Base-by-base conservation (phyloP, 2,113 vertebrate genomes). In the Triplophysa rosa region DNA sequence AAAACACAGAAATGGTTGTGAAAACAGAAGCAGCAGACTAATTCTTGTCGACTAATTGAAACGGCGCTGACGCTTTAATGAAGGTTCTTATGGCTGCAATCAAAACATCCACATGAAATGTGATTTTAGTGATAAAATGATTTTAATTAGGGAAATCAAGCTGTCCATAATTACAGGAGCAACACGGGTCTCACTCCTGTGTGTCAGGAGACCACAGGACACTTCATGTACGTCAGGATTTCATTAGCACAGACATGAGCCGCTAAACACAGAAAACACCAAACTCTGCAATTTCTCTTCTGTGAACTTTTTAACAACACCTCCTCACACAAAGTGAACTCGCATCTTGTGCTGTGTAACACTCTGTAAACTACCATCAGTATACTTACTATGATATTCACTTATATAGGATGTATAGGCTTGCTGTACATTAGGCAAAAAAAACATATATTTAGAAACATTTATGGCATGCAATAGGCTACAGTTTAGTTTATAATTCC, bases 81-180 rank as follows among this genome's bases (percentile, higher is more conserved):
- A 79, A 58, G 37, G 54, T 82, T 71, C 77, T 80, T 78, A 83
- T 67, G 75, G 76, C 65, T 84, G 67, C 73, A 80, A 82, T 82
- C 82, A 84, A 73, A 83, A 81, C 80, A 80, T 81, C 74, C 74
- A 72, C 66, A 79, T 67, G 67, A 82, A 72, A 78, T 80, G 69
- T 40, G 61, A 76, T 70, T 78, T 80, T 75, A 82, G 77, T 42
- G 42, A 66, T 78, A 40, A 71, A 84, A 85, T 83, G 45, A 86
- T 86, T 89, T 88, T 87, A 87, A 91, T 89, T 88, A 88, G 83
- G 62, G 81, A 88, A 87, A 84, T 88, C 88, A 88, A 84, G 85
- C 85, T 85, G 82, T 87, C 80, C 66, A 16, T 81, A 86, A 90
- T 87, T 87, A 85, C 85, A 78, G 77, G 79, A 71, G 78, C 85